Evolutionary conservation across 2,797 vertebrate genomes (phyloP).

Genomic region (Sitta carolinensis): DNA sequence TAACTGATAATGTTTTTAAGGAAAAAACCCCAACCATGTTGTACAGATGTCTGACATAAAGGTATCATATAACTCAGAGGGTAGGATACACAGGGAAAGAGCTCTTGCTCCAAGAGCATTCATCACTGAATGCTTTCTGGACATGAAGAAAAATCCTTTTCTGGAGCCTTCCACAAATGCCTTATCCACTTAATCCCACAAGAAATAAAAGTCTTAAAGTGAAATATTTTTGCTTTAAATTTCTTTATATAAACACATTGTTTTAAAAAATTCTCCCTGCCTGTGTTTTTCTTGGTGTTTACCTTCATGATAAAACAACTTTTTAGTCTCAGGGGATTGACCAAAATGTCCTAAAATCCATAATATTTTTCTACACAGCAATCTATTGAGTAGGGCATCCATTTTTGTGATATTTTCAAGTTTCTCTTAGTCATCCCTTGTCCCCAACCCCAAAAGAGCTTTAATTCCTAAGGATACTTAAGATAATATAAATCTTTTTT

Average conservation of each 20-base stretch:
- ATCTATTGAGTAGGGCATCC: not conserved
- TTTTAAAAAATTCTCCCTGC: not conserved
- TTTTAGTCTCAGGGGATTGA: not conserved
- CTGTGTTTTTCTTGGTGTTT: not conserved
- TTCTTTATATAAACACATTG: not conserved
- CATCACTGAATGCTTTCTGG: not conserved
- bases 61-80: not conserved
- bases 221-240: not conserved
- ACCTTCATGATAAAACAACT: not conserved
- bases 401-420: not conserved
- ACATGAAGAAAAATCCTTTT: not conserved
- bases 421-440: not conserved
- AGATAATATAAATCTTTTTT: not conserved
- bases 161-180: not conserved
- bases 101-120: not conserved
- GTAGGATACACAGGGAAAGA: not conserved
- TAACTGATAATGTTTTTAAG: not conserved
- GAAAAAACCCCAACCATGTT: accelerated
- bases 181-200: not conserved
- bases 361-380: not conserved
- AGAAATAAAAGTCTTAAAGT: not conserved
- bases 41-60: not conserved
- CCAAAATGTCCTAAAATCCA: not conserved
- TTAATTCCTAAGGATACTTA: not conserved
- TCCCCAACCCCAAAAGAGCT: accelerated